phyloP scores from a whole-genome alignment of 2,113 vertebrate species.

The Phylloscopus trochilus region DNA sequence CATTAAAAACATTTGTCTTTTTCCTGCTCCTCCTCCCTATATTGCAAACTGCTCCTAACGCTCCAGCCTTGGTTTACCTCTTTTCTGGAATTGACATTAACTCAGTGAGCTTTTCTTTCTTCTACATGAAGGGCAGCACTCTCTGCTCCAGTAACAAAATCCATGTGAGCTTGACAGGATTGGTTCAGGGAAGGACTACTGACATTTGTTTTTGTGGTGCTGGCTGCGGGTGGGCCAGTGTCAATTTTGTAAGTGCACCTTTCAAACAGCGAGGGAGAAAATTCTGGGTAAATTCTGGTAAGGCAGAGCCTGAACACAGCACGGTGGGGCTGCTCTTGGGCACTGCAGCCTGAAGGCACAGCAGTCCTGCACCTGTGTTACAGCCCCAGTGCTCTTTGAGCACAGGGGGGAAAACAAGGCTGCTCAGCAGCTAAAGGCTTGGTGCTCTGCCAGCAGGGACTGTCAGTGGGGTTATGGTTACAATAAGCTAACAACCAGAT shows the following conservation, averaged over 20 bases:
- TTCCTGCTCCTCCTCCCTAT: background rate
- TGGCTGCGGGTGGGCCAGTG: background rate
- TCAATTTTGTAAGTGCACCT: background rate
- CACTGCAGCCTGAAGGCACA: background rate
- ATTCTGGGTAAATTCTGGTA: background rate
- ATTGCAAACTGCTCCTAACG: background rate
- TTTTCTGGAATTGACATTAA: background rate
- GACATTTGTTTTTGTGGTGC: background rate
- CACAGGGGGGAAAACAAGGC: background rate
- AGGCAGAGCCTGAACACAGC: background rate
- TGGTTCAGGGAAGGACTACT: background rate
- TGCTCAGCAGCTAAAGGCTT: background rate
- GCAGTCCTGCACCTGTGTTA: accelerated
- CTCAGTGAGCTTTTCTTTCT: background rate
- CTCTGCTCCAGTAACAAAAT: background rate
- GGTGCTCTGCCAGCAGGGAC: background rate
- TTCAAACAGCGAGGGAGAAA: background rate
- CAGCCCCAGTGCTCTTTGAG: background rate
- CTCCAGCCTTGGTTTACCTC: background rate
- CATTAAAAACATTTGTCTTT: background rate
- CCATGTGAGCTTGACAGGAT: background rate
- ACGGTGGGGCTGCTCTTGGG: background rate
- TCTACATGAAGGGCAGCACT: background rate
- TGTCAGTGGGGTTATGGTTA: background rate
- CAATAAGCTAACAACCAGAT: background rate